Evolutionary conservation across 2,888 invertebrate species (phyloP), one percentile per base, ranked within the genome.

Genomic region (Drosophila siamana): DNA sequence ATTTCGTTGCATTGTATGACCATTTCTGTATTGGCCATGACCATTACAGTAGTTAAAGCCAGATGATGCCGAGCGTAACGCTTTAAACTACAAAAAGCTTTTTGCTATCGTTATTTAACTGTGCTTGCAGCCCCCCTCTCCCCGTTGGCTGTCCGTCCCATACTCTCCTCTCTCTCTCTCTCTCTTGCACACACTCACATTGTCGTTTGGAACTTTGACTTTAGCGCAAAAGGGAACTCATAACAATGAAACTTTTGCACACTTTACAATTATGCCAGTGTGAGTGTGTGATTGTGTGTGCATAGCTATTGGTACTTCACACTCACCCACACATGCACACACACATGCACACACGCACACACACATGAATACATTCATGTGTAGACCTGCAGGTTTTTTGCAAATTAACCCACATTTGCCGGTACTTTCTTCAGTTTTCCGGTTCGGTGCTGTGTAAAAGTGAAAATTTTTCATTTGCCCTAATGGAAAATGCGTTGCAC

Each of bases 361-460:
- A n/a, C n/a, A n/a, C n/a, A n/a, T n/a, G n/a, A n/a, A n/a, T n/a
- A 36, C 47, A 77, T 1, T 13, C 13, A n/a, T n/a, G n/a, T 36
- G 13, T 13, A 36, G 36, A 38, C 74, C 78, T 85, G 88, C 86
- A 87, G 72, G 56, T 44, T 75, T 30, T 74, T 71, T 78, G 71
- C 80, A 86, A 83, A 83, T 83, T 83, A 83, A 88, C 83, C 83
- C 88, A 84, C 86, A 86, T 88, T 83, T 68, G 66, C 70, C 73
- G 57, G 51, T 46, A 62, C 62, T 69, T 66, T 76, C 65, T 74
- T 74, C 28, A 40, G 51, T 46, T 56, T 43, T 46, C 50, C 33
- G 43, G 30, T 61, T 38, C 15, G 36, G 13, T 24, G 28, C 55
- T 36, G 28, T 41, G 43, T 26, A 62, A 55, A 54, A 69, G 74